Evolutionary conservation across 2,113 vertebrate species (phyloP).

Genomic region (Lota lota): DNA sequence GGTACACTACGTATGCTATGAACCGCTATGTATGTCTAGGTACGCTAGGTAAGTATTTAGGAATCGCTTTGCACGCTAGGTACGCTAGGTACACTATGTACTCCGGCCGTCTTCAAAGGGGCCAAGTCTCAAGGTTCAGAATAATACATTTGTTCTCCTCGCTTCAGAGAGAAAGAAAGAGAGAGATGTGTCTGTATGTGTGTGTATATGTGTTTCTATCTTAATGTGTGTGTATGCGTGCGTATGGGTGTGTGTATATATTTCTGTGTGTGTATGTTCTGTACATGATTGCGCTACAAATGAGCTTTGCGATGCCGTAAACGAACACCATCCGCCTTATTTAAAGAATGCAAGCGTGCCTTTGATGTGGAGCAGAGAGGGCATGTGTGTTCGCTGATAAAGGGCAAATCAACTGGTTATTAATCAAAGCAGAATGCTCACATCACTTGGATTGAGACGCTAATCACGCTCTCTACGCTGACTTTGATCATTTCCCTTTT

Average conservation of each 20-base stretch:
- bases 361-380: not conserved
- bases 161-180: not conserved
- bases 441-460: conserved; percentile 31
- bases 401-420: conserved; percentile 19
- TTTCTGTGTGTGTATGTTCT: not conserved
- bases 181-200: not conserved
- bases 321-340: conserved; percentile 33
- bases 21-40: too few relatives aligned
- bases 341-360: not conserved
- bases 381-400: not conserved
- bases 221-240: not conserved
- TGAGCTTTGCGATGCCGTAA: not conserved
- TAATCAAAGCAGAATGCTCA: conserved; percentile 41
- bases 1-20: too few relatives aligned
- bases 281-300: not conserved
- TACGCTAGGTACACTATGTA: conserved; percentile 1
- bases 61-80: too few relatives aligned
- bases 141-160: conserved; percentile 7
- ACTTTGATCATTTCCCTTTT: conserved; percentile 32
- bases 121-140: conserved; percentile 2
- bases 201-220: not conserved
- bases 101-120: conserved; percentile 12
- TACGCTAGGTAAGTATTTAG: too few relatives aligned
- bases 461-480: conserved; percentile 25
- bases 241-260: not conserved